phyloP scores from a whole-genome alignment of 2,113 vertebrate genomes.

The Leucopsar rothschildi region DNA sequence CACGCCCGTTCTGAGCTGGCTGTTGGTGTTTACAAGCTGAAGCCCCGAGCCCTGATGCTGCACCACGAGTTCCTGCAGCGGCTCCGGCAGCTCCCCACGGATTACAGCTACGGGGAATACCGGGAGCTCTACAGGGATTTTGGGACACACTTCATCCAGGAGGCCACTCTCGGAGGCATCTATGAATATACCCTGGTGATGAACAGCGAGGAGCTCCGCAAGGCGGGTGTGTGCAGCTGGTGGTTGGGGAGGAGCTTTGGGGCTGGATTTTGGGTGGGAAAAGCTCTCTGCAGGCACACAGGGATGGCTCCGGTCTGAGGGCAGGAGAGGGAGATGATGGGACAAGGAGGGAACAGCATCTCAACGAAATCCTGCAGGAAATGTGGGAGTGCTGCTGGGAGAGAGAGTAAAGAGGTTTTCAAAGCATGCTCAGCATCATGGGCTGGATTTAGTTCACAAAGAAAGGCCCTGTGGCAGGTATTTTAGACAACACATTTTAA shows the following conservation, averaged over 20 bases:
- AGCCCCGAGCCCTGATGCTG: slow-evolving; percentile 80
- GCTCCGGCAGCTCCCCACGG: slow-evolving; percentile 76
- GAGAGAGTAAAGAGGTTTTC: neutral
- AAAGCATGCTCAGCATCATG: neutral
- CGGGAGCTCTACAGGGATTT: slow-evolving; percentile 86
- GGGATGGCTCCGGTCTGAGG: neutral
- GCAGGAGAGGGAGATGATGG: neutral
- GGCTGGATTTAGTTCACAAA: neutral
- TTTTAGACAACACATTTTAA: neutral
- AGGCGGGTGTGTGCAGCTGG: slow-evolving; percentile 49
- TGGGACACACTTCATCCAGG: slow-evolving; percentile 87
- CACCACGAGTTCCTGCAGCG: slow-evolving; percentile 84
- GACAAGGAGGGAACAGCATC: neutral
- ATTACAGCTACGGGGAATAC: slow-evolving; percentile 88
- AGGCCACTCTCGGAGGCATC: slow-evolving; percentile 82
- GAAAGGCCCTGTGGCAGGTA: neutral
- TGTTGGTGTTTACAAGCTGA: slow-evolving; percentile 82
- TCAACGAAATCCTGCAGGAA: neutral
- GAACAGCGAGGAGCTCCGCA: slow-evolving; percentile 71
- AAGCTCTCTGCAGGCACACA: too few species aligned
- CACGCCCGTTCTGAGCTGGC: slow-evolving; percentile 78
- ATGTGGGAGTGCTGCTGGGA: neutral
- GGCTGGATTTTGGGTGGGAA: neutral
- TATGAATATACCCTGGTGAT: slow-evolving; percentile 84
- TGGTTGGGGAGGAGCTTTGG: neutral